Evolutionary conservation across 1,140 invertebrate species (phyloP).

Genomic region (Macrosteles quadrilineatus): DNA sequence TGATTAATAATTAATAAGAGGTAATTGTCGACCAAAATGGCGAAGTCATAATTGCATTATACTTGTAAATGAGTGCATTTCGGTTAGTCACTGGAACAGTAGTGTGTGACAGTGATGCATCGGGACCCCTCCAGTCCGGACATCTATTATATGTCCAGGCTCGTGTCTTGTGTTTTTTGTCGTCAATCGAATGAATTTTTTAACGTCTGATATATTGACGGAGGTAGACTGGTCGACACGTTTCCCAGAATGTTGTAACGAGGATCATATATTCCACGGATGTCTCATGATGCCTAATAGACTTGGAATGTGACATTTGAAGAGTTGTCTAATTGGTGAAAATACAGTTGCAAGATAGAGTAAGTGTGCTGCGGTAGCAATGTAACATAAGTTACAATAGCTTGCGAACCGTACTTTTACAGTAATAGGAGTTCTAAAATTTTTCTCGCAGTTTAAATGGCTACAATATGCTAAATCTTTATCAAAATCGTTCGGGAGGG

Average conservation of each 20-base stretch:
- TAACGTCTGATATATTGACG: conserved; percentile 19
- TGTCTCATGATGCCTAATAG: too few species aligned
- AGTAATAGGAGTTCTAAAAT: too few species aligned
- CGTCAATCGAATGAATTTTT: conserved; percentile 25
- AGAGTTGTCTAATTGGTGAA: too few species aligned
- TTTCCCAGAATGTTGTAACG: background rate
- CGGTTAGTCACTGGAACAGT: conserved; percentile 10
- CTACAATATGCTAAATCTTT: too few species aligned
- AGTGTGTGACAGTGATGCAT: conserved; percentile 15
- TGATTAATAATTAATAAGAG: conserved; percentile 27
- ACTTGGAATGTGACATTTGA: too few species aligned
- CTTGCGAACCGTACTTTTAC: too few species aligned
- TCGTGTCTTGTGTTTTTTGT: conserved; percentile 25
- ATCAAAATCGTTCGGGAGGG: too few species aligned
- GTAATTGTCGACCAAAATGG: conserved; percentile 26
- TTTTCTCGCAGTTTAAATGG: too few species aligned
- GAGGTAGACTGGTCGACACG: background rate
- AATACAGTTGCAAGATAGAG: too few species aligned
- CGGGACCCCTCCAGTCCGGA: background rate
- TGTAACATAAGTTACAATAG: too few species aligned
- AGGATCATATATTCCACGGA: background rate
- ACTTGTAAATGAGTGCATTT: conserved; percentile 24
- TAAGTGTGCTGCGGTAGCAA: too few species aligned
- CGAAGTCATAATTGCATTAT: conserved; percentile 22
- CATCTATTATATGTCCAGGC: conserved; percentile 17